Evolutionary conservation across 1,140 invertebrate species (phyloP).

Genomic region (Drosophila willistoni): DNA sequence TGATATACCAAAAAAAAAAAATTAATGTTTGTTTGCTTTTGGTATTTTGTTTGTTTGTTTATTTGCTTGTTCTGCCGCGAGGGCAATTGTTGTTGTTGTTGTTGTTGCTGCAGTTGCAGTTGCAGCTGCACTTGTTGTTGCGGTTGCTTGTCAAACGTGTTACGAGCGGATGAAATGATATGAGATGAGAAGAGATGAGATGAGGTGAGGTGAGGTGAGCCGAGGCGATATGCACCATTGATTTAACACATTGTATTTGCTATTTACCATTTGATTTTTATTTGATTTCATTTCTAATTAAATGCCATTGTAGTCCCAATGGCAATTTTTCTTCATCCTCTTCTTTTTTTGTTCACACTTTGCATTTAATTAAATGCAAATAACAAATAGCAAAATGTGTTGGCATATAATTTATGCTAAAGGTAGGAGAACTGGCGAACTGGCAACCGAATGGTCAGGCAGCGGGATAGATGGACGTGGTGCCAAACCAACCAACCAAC

Average conservation of each 20-base stretch:
- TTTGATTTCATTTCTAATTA: constrained; percentile 80
- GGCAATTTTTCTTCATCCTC: not conserved
- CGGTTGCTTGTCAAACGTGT: constrained; percentile 62
- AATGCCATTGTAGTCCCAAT: constrained; percentile 50
- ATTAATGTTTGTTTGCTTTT: constrained; percentile 70
- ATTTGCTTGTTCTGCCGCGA: constrained; percentile 17
- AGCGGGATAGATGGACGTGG: not conserved
- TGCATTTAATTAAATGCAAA: constrained; percentile 79
- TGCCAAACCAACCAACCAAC: constrained; percentile 17
- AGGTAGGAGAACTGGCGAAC: constrained; percentile 6
- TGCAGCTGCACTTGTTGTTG: constrained; percentile 27
- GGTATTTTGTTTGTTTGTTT: constrained; percentile 35
- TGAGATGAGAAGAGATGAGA: not conserved
- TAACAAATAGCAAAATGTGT: constrained; percentile 66
- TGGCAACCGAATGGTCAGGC: not conserved
- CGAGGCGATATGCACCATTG: constrained; percentile 34
- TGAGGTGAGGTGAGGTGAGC: not conserved
- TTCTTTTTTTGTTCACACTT: constrained; percentile 43
- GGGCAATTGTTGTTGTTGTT: constrained; percentile 14
- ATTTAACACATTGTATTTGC: constrained; percentile 51
- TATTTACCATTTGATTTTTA: constrained; percentile 42
- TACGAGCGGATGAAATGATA: not conserved
- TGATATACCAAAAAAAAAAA: constrained; percentile 42
- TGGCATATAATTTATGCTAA: constrained; percentile 68
- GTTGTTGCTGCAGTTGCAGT: not conserved